These are phyloP conservation scores for Grus americana DNA, from an alignment of 2,113 vertebrate genomes.

Conservation along the genomic window DNA sequence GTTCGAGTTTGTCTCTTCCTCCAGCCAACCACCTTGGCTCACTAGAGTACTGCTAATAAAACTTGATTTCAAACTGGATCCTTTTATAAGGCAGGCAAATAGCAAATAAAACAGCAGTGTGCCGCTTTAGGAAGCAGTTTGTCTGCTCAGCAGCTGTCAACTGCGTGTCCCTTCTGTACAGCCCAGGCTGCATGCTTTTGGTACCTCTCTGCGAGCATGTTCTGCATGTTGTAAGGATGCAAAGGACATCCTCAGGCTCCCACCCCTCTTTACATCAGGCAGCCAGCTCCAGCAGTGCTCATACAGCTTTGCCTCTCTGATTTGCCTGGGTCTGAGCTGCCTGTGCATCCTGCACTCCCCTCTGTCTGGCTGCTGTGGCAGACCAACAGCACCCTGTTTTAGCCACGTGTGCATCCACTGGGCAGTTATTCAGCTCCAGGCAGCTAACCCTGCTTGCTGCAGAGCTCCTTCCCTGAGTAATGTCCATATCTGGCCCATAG, in stretches of 20 bases:
- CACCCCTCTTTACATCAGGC: neutral
- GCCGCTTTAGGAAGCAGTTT: neutral
- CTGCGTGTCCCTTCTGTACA: neutral
- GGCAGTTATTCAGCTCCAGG: neutral
- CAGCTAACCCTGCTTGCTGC: neutral
- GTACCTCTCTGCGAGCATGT: neutral
- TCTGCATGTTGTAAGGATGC: neutral
- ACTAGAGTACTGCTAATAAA: neutral
- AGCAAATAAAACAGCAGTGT: neutral
- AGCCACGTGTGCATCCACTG: rapidly evolving
- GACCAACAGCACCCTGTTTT: neutral
- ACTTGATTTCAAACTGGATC: neutral
- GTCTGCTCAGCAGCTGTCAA: neutral
- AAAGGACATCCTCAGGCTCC: neutral
- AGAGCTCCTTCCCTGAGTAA: neutral
- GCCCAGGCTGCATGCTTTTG: neutral
- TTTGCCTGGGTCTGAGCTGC: neutral
- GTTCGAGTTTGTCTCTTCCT: neutral
- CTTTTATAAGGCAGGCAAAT: neutral
- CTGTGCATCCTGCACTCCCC: neutral
- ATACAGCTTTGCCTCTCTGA: neutral
- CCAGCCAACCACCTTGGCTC: neutral
- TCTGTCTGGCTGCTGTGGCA: neutral
- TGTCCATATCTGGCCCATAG: neutral
- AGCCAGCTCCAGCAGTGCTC: neutral